These are phyloP conservation scores for Festucalex cinctus DNA, from an alignment of 2,113 vertebrate species.

Conservation along the genomic window DNA sequence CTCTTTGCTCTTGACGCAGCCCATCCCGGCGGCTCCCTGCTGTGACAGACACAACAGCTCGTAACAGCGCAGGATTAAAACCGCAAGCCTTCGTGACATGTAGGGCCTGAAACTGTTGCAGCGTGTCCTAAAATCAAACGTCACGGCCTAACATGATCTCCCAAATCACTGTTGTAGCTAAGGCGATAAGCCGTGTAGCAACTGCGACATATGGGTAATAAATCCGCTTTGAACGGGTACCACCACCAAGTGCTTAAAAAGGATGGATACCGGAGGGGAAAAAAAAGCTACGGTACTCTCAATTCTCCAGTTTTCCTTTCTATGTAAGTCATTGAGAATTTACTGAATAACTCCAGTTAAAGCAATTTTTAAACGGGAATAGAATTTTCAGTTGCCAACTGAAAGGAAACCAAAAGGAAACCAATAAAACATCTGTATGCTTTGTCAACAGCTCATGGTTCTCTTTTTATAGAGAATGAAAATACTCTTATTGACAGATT, in stretches of 20 bases:
- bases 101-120: conserved; percentile 1
- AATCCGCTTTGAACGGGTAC: conserved; percentile 38
- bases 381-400: no score
- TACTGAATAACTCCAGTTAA: no score
- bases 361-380: no score
- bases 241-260: neutral
- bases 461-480: no score
- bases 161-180: conserved; percentile 46
- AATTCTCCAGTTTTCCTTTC: no score
- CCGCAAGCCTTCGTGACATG: neutral
- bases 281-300: no score
- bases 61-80: conserved; percentile 2
- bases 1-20: conserved; percentile 94
- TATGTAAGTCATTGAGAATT: no score
- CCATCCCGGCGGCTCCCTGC: conserved; percentile 78
- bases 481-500: no score
- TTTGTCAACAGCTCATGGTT: no score
- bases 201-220: conserved; percentile 54
- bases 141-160: conserved; percentile 32
- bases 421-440: no score
- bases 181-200: conserved; percentile 53
- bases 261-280: no score
- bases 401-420: no score
- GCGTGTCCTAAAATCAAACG: conserved; percentile 35
- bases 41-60: conserved; percentile 36